Evolutionary conservation across 1,140 invertebrate genomes (phyloP), one percentile per base, ranked within the genome.

Genomic region (Hylaeus anthracinus): DNA sequence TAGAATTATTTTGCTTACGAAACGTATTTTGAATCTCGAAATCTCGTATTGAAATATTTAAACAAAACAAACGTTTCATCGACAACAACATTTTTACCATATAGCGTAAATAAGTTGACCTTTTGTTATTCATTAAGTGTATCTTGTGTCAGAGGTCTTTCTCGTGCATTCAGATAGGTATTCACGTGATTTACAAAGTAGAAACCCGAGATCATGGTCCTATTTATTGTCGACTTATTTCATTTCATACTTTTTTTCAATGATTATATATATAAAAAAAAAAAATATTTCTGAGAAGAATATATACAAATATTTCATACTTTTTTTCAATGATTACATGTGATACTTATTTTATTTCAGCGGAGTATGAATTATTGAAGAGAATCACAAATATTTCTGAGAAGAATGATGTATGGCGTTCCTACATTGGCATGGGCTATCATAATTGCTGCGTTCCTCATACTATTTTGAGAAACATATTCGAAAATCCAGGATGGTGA

Each of bases 401-500:
- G 73, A 96, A 97, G 88, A 99, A 99, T 94, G 94, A 98, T 93
- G 95, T 98, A 86, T 99, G 98, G 97, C 95, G 98, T 74, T 97
- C 97, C 6, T 99, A 98, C 90, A 99, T 99, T 73, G 99, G 99
- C 0, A 99, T 99, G 97, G 99, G 99, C 0, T 99, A 99, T 92
- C 97, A 99, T 92, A 99, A 99, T 91, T 99, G 98, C 88, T 97
- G 97, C 89, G 97, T 98, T 10, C 99, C 99, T 0, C 97, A 98
- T 84, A 97, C 98, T 0, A 99, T 99, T 77, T 95, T 98, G 94
- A 95, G 99, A 83, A 99, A 99, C 91, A 97, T 99, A 84, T 98
- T 99, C 90, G 99, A 99, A 95, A 99, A 99, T 95, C 99, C 99
- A 72, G 99, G 99, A 94, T 99, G 99, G 99, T 98, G 95, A 94